Conservation (phyloP, 2,888 invertebrate genomes). For the Ophion obscuratus region DNA sequence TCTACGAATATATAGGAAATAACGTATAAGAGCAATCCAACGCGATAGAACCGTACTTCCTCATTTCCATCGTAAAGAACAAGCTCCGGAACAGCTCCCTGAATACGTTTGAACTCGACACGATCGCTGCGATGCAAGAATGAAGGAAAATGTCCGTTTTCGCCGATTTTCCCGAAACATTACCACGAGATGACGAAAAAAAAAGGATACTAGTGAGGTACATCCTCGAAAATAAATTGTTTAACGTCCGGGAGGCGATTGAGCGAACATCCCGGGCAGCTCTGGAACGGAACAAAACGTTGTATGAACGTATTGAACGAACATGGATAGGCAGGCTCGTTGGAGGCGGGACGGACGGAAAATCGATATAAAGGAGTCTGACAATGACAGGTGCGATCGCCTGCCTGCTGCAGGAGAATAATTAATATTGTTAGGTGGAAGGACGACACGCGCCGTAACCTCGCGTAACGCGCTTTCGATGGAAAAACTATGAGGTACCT, state of each 20-base stretch:
- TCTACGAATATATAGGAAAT: neutral
- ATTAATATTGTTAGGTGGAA: no score
- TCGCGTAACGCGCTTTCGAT: neutral
- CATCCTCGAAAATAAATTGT: conserved; percentile 88
- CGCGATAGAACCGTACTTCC: conserved; percentile 76
- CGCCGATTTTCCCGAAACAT: neutral
- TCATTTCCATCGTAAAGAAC: conserved; percentile 86
- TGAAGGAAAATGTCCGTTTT: no score
- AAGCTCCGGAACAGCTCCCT: conserved; percentile 88
- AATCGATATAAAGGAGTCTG: neutral
- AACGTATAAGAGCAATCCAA: neutral
- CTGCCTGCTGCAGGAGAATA: no score
- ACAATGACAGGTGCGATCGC: no score
- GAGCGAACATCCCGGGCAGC: conserved; percentile 89
- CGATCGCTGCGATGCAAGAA: conserved; percentile 78
- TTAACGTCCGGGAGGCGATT: conserved; percentile 89
- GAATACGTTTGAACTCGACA: conserved; percentile 88
- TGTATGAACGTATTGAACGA: neutral
- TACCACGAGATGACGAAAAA: neutral
- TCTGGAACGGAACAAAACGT: conserved; percentile 84
- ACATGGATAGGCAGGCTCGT: neutral
- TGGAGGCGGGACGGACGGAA: neutral
- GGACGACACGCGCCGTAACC: no score
- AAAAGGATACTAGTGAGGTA: conserved; percentile 87
- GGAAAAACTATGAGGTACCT: conserved; percentile 67